Percentiles rank a stretch among this genome's conserved stretches.
phyloP scores from a whole-genome alignment of 2,797 vertebrate species.

The Molossus molossus region DNA sequence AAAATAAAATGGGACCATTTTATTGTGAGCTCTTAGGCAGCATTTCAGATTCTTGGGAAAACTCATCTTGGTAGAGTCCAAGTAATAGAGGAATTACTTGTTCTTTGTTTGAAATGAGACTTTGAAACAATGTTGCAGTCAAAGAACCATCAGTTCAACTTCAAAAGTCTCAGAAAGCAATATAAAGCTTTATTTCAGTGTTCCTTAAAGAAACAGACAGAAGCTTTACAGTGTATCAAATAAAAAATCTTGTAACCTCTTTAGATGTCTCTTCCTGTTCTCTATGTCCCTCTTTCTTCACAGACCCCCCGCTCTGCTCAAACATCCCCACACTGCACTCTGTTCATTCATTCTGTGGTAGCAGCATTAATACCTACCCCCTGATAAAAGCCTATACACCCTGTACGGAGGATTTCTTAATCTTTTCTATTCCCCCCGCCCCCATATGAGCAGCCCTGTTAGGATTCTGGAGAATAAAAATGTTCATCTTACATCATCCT shows the following conservation, averaged over 20 bases:
- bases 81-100: background rate
- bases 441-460: background rate
- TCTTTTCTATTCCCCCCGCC: background rate
- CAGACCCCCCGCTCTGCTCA: background rate
- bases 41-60: background rate
- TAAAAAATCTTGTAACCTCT: background rate
- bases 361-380: background rate
- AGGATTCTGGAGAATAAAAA: background rate
- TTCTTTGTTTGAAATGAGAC: background rate
- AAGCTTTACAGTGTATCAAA: background rate
- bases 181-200: background rate
- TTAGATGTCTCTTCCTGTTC: background rate
- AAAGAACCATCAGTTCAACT: background rate
- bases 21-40: background rate
- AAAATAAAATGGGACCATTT: background rate
- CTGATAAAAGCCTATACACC: background rate
- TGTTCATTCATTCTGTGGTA: background rate
- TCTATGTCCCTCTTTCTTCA: background rate
- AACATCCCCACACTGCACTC: background rate
- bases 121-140: background rate
- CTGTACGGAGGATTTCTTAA: background rate
- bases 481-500: background rate
- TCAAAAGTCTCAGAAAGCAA: background rate
- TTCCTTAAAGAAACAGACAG: slow-evolving; percentile 21
- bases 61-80: background rate